phyloP scores from a whole-genome alignment of 2,113 vertebrate genomes.

The Tragelaphus buxtoni region DNA sequence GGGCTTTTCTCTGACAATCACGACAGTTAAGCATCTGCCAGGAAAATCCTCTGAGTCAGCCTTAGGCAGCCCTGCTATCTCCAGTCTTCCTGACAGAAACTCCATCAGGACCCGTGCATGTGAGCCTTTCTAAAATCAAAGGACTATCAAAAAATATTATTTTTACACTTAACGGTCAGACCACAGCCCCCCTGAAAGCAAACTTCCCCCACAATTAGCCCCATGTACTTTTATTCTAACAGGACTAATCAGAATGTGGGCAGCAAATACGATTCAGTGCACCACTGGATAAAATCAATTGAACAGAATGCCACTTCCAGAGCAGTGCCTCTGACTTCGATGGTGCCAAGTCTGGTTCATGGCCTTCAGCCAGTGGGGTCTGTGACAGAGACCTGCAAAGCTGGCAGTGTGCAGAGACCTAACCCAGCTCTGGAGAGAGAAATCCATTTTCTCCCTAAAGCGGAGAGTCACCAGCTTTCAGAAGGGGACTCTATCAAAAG shows the following conservation, averaged over 20 bases:
- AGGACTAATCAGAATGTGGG: neutral
- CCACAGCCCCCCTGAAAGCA: neutral
- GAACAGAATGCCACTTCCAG: neutral
- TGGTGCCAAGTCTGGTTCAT: neutral
- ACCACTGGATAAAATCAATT: neutral
- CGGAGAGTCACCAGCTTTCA: neutral
- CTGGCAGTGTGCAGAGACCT: neutral
- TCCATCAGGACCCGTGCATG: neutral
- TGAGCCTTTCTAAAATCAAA: neutral
- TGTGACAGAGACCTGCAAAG: neutral
- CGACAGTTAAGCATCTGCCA: neutral
- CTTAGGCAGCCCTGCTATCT: neutral
- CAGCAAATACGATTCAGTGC: neutral
- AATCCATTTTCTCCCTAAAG: neutral
- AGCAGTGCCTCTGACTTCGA: neutral
- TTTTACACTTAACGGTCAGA: neutral
- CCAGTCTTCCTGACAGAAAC: neutral
- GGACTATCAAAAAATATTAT: neutral
- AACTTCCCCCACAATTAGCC: neutral
- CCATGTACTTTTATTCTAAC: neutral
- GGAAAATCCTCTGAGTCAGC: neutral
- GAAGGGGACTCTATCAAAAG: neutral
- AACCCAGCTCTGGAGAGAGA: neutral
- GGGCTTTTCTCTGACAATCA: too few species aligned
- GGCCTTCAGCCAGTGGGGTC: neutral